phyloP scores from a whole-genome alignment of 2,888 invertebrate genomes.

The Amphipoea lucens region DNA sequence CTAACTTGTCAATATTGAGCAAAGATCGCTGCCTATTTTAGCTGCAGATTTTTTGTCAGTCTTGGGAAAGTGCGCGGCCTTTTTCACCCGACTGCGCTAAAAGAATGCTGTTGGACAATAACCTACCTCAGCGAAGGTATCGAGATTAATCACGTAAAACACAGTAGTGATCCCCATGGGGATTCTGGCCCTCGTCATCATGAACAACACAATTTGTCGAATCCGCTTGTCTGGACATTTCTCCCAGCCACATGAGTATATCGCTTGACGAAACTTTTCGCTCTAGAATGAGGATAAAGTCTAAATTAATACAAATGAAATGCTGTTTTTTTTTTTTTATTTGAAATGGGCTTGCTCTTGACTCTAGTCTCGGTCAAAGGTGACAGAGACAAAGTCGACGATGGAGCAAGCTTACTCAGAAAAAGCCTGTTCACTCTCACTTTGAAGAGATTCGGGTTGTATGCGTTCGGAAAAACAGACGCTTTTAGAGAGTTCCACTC shows the following conservation, averaged over 20 bases:
- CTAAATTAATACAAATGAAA: background rate
- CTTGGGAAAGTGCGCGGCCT: background rate
- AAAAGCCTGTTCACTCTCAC: no score
- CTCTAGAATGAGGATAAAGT: constrained; percentile 69
- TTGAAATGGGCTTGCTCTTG: no score
- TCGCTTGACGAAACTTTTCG: constrained; percentile 75
- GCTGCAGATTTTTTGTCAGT: background rate
- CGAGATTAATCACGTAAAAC: constrained; percentile 79
- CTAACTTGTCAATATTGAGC: background rate
- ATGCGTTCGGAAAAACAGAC: no score
- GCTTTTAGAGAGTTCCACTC: no score
- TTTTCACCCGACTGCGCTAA: constrained; percentile 7
- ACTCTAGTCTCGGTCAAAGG: no score
- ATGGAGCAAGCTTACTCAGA: no score
- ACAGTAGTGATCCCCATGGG: constrained; percentile 79
- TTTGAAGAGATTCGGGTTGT: no score
- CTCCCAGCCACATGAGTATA: constrained; percentile 83
- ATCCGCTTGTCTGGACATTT: constrained; percentile 67
- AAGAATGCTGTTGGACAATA: constrained; percentile 9
- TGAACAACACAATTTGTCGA: constrained; percentile 77
- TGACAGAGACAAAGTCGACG: no score
- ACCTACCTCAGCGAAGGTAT: constrained; percentile 80
- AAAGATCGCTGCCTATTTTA: background rate
- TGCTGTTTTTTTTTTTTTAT: background rate
- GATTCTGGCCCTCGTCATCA: constrained; percentile 78